These are phyloP conservation scores for Bibio marci DNA, from an alignment of 2,888 invertebrate genomes.

Conservation along the genomic window DNA sequence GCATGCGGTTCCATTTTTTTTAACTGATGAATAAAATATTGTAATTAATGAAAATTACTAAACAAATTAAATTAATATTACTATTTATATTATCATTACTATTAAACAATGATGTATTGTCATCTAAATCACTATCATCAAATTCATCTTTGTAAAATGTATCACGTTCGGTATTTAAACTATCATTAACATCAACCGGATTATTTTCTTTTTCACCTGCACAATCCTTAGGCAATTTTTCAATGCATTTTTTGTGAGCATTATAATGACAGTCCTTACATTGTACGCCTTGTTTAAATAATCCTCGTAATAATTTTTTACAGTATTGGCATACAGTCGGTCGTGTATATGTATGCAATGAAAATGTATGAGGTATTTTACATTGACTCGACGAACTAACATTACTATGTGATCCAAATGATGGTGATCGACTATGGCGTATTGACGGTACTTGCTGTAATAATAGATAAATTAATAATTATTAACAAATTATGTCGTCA, in stretches of 20 bases:
- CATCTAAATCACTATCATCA: slow-evolving; percentile 42
- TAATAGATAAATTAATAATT: not conserved
- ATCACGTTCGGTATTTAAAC: slow-evolving; percentile 16
- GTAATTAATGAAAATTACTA: no score
- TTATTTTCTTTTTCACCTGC: slow-evolving; percentile 54
- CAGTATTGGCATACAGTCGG: slow-evolving; percentile 95
- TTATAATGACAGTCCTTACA: slow-evolving; percentile 96
- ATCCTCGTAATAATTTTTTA: slow-evolving; percentile 84
- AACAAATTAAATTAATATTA: no score
- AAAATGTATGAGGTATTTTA: slow-evolving; percentile 89
- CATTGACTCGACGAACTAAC: slow-evolving; percentile 20
- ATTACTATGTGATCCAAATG: slow-evolving; percentile 40
- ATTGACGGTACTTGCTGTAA: slow-evolving; percentile 26
- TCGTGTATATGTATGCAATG: slow-evolving; percentile 88
- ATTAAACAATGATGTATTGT: slow-evolving; percentile 19
- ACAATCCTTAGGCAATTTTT: slow-evolving; percentile 79
- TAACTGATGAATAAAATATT: no score
- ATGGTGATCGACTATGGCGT: slow-evolving; percentile 50
- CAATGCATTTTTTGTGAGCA: slow-evolving; percentile 86
- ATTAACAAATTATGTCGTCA: no score
- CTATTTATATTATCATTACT: no score
- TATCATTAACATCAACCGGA: slow-evolving; percentile 18
- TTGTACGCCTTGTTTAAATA: slow-evolving; percentile 93
- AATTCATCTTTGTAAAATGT: slow-evolving; percentile 32
- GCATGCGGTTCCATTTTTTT: no score